Base-by-base conservation (phyloP, 1,140 invertebrate species). In the Drosophila asahinai region DNA sequence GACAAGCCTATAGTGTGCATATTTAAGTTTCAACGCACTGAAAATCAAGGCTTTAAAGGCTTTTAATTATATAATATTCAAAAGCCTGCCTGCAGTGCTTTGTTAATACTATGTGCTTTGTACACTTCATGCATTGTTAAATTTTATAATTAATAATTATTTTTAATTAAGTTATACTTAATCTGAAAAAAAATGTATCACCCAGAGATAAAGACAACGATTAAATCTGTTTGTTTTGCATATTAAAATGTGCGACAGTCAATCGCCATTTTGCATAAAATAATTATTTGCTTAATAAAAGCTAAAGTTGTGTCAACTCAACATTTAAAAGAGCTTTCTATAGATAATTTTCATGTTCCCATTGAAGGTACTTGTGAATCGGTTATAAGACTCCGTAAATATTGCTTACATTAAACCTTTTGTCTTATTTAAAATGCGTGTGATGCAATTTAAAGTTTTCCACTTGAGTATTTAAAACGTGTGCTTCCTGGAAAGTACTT, bases 281-380 rank as follows among this genome's bases (percentile, higher is more conserved):
- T 54, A 64, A 60, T 42, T 42, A 42, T 64, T 60, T 25, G 11
- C 55, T 19, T 25, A 4, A 61, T 33, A 43, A 60, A 61, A 61
- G 27, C 17, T 0, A 9, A 2, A 59, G 3, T n/a, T 63, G 30
- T 54, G 11, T 19, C 19, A 12, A 6, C 9, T 4, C 8, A n/a
- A 2, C 27, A 11, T 1, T 40, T 40, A 0, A 40, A 51, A n/a
- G 8, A 1, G 27, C 27, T 30, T 30, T 30, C 27, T 30, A 30
- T 30, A 30, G 6, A 6, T 30, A 5, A 6, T 8, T 33, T 33
- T 51, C 4, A 4, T 51, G n/a, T 17, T 33, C 2, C 11, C 27
- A 4, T n/a, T 36, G 11, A 38, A 38, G n/a, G 19, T 14, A 19
- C 22, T 11, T 4, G 4, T 40, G n/a, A 40, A 40, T 57, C n/a